Base-by-base conservation (phyloP, 2,113 vertebrate genomes). In the Chamaetylas fuelleborni region DNA sequence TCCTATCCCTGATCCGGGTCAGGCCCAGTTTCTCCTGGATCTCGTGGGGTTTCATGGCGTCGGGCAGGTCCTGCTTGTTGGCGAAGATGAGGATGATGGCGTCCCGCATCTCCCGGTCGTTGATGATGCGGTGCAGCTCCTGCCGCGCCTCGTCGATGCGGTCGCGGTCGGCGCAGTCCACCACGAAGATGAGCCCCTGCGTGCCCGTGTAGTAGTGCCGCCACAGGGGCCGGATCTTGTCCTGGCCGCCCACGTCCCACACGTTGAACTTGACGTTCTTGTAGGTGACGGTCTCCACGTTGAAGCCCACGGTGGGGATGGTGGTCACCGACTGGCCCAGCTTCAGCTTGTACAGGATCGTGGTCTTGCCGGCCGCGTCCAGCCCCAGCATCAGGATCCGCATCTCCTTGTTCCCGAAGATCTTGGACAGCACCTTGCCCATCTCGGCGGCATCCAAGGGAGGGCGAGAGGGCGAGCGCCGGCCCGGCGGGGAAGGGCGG, bases 331-430 rank as follows among this genome's bases (percentile, higher is more conserved):
- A 99, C 98, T 99, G 99, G 97, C 99, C 99, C 70, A 99, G 98
- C 98, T 99, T 99, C 93, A 99, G 98, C 98, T 99, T 99, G 98
- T 99, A 99, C 92, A 99, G 99, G 96, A 99, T 99, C 85, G 99
- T 99, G 54, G 99, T 99, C 97, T 99, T 99, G 79, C 99, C 99
- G 23, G 99, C 99, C 29, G 99, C 99, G 94, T 99, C 99, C 95
- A 99, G 98, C 96, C 99, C 99, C 90, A 99, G 98, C 99, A 99
- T 99, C 98, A 99, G 97, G 98, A 99, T 99, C 98, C 99, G 99
- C 99, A 99, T 99, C 97, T 99, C 99, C 98, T 99, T 99, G 99
- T 99, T 99, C 95, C 99, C 99, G 97, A 99, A 99, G 95, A 99
- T 99, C 97, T 99, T 99, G 83, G 99, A 99, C 77, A 99, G 98